Percentiles rank a stretch among this genome's conserved stretches.
These are phyloP conservation scores for Microctonus hyperodae DNA, from an alignment of 2,888 invertebrate genomes.

Conservation along the genomic window DNA sequence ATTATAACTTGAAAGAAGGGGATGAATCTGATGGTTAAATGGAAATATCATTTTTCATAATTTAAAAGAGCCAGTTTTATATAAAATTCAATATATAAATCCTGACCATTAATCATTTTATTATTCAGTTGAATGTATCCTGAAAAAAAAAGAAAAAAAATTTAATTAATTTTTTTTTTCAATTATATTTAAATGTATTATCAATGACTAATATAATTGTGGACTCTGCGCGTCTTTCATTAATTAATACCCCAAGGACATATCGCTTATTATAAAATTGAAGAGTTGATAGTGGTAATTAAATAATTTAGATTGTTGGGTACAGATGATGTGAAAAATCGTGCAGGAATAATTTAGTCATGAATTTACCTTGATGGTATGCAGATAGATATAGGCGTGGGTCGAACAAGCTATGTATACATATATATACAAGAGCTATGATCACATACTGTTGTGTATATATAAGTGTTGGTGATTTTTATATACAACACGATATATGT, in stretches of 20 bases:
- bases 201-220: not conserved
- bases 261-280: not conserved
- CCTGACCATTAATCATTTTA: too few species aligned
- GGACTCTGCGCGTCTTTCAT: not conserved
- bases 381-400: slow-evolving; percentile 8
- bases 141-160: too few species aligned
- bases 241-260: not conserved
- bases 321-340: not conserved
- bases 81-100: too few species aligned
- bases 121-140: too few species aligned
- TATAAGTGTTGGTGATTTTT: not conserved
- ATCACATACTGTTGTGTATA: not conserved
- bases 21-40: not conserved
- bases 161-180: too few species aligned
- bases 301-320: not conserved
- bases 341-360: not conserved
- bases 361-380: not conserved
- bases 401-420: not conserved
- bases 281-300: not conserved
- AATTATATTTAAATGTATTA: too few species aligned
- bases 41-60: too few species aligned
- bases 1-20: not conserved
- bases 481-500: not conserved
- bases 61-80: too few species aligned
- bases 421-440: not conserved